Conservation (phyloP, 1,140 invertebrate genomes). For the Chelonus insularis region DNA sequence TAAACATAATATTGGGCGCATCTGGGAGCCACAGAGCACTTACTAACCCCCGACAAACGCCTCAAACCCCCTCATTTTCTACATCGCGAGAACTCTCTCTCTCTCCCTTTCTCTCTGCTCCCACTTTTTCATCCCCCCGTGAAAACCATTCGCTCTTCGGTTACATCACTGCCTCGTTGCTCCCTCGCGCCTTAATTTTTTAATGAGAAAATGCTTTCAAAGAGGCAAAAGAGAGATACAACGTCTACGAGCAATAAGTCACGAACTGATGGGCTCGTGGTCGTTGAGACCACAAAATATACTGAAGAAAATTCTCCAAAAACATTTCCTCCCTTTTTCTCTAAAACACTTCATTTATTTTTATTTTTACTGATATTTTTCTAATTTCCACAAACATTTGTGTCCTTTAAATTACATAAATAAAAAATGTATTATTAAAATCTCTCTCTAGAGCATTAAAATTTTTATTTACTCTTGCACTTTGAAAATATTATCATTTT, state of each 20-base stretch:
- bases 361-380: not conserved
- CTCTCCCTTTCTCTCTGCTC: slow-evolving; percentile 22
- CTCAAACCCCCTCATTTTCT: slow-evolving; percentile 26
- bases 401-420: no score
- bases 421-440: no score
- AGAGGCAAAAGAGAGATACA: slow-evolving; percentile 57
- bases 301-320: slow-evolving; percentile 46
- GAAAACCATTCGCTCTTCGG: slow-evolving; percentile 28
- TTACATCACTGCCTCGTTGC: slow-evolving; percentile 24
- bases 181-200: slow-evolving; percentile 57
- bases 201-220: slow-evolving; percentile 63
- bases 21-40: slow-evolving; percentile 61
- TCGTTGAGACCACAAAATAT: slow-evolving; percentile 21
- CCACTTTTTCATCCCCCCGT: slow-evolving; percentile 1
- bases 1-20: slow-evolving; percentile 63
- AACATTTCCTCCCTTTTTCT: slow-evolving; percentile 27
- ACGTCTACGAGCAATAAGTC: slow-evolving; percentile 59
- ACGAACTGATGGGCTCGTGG: slow-evolving; percentile 34
- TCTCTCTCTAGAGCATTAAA: no score
- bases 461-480: no score
- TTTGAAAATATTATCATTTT: no score
- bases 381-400: no score
- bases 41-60: slow-evolving; percentile 40
- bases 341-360: slow-evolving; percentile 17
- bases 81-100: slow-evolving; percentile 37